These are phyloP conservation scores for Phalacrocorax brasilianus DNA, from an alignment of 2,113 vertebrate genomes.

Conservation along the genomic window DNA sequence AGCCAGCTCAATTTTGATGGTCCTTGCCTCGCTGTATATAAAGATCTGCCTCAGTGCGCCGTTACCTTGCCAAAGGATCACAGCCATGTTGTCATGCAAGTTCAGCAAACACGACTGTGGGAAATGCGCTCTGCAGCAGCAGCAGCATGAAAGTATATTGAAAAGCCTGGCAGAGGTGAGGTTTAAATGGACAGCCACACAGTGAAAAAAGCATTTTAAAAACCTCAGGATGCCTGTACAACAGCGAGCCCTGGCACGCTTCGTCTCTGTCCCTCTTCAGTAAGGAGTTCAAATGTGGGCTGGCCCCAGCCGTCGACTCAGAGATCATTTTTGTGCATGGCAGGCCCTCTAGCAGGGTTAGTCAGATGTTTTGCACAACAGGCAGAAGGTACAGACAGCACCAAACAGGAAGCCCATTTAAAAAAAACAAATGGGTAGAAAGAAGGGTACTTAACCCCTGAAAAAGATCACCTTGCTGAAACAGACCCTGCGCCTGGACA, in stretches of 20 bases:
- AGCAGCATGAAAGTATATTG: not conserved
- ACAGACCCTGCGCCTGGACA: not conserved
- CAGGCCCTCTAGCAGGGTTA: not conserved
- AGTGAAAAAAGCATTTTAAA: not conserved
- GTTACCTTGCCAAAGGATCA: not conserved
- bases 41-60: accelerated
- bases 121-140: not conserved
- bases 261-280: accelerated
- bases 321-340: not conserved
- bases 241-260: accelerated
- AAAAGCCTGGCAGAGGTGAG: not conserved
- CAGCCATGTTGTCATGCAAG: not conserved
- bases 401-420: not conserved
- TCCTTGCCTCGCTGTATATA: accelerated
- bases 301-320: not conserved
- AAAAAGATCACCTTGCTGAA: not conserved
- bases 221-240: not conserved
- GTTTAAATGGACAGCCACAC: not conserved
- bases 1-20: not conserved
- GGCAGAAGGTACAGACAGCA: not conserved
- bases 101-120: not conserved
- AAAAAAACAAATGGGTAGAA: not conserved
- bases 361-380: not conserved
- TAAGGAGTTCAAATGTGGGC: accelerated
- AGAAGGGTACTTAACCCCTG: not conserved